Percentiles rank a stretch among this genome's conserved stretches.
Evolutionary conservation across 2,888 invertebrate species (phyloP).

Genomic region (Drosophila ezoana): DNA sequence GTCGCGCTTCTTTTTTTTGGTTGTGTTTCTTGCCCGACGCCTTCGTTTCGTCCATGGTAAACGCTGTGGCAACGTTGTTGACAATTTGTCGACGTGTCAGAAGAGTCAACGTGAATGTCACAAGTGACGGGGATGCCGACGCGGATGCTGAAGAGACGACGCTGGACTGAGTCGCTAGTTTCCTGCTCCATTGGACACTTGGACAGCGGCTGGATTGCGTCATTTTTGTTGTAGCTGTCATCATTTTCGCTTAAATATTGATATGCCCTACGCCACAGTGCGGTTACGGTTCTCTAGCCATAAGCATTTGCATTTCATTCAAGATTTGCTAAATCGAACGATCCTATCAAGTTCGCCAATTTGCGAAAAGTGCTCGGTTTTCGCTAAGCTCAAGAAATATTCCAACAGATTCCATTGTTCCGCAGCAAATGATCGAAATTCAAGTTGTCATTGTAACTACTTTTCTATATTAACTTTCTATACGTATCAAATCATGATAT

Average conservation of each 20-base stretch:
- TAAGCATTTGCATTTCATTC: background rate
- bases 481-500: no score
- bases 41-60: conserved; percentile 49
- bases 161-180: conserved; percentile 17
- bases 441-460: no score
- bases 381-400: no score
- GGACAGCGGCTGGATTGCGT: conserved; percentile 9
- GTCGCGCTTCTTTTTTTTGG: conserved; percentile 22
- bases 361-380: no score
- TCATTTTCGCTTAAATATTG: conserved; percentile 54
- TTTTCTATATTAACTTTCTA: no score
- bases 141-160: conserved; percentile 66
- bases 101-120: conserved; percentile 81
- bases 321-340: background rate
- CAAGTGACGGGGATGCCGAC: conserved; percentile 64
- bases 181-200: conserved; percentile 19
- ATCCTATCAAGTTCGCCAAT: no score
- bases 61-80: conserved; percentile 76
- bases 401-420: no score
- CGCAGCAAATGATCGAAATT: no score
- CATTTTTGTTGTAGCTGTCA: conserved; percentile 32
- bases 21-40: conserved; percentile 7
- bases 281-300: conserved; percentile 9
- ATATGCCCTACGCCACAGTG: conserved; percentile 32
- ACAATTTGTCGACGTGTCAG: conserved; percentile 81